These are phyloP conservation scores for Fratercula arctica DNA, from an alignment of 2,797 vertebrate genomes.

Conservation along the genomic window DNA sequence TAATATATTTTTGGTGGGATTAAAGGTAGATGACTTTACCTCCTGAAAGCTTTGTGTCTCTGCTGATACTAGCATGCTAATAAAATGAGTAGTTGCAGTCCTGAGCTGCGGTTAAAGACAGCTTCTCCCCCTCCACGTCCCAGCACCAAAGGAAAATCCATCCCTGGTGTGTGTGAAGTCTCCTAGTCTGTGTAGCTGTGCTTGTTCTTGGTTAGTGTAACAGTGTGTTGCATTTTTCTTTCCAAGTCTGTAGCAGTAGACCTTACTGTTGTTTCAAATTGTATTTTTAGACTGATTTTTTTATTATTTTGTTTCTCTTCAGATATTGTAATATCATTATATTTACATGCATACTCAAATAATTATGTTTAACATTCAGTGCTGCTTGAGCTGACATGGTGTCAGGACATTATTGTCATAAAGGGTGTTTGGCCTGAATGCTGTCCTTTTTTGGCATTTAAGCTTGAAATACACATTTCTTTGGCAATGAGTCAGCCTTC, in stretches of 20 bases:
- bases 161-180: not conserved
- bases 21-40: not conserved
- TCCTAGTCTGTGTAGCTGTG: not conserved
- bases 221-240: not conserved
- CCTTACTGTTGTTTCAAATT: not conserved
- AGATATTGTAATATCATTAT: not conserved
- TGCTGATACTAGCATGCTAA: not conserved
- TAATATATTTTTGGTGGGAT: not conserved
- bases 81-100: not conserved
- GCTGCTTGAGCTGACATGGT: not conserved
- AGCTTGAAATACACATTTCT: conserved; percentile 10
- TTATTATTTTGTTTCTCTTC: not conserved
- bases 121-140: not conserved
- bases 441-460: conserved; percentile 44
- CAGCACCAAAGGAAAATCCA: not conserved
- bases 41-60: not conserved
- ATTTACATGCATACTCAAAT: not conserved
- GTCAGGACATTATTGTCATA: not conserved
- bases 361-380: not conserved
- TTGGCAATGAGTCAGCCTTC: conserved; percentile 31
- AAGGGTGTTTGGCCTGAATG: conserved; percentile 9
- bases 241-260: not conserved
- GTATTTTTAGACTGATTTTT: not conserved
- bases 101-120: not conserved
- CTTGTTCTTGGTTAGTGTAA: not conserved